Conservation (phyloP, 2,113 vertebrate species). For the Oophaga pumilio region DNA sequence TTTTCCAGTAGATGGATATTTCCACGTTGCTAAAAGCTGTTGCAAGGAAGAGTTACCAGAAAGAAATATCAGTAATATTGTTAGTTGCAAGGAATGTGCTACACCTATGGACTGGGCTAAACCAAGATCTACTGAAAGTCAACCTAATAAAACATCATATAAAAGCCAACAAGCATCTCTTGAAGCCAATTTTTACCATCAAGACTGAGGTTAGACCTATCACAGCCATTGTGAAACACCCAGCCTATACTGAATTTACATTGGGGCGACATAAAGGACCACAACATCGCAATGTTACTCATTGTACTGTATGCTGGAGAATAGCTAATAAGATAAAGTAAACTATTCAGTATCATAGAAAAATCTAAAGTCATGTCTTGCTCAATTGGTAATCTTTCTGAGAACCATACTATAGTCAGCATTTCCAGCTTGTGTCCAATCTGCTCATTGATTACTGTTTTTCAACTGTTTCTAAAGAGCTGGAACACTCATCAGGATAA, state of each 20-base stretch:
- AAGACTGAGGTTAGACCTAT: not conserved
- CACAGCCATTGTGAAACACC: not conserved
- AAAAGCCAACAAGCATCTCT: not conserved
- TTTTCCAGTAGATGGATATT: constrained; percentile 15
- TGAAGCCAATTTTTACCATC: not conserved
- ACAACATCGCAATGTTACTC: not conserved
- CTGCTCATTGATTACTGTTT: too few relatives aligned
- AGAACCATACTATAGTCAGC: not conserved
- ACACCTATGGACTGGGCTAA: not conserved
- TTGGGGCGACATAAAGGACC: not conserved
- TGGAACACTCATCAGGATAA: not conserved
- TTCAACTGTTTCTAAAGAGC: not conserved
- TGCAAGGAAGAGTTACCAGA: constrained; percentile 59
- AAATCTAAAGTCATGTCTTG: not conserved
- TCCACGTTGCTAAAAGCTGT: constrained; percentile 21
- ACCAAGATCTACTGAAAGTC: not conserved
- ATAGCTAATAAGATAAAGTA: not conserved
- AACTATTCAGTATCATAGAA: not conserved
- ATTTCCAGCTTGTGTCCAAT: not conserved
- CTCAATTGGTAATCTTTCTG: not conserved
- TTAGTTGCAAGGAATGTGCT: constrained; percentile 62
- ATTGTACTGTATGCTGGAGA: not conserved
- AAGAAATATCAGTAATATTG: constrained; percentile 59
- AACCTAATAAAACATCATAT: not conserved
- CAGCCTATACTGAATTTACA: not conserved